phyloP scores from a whole-genome alignment of 2,797 vertebrate species.

The Trachops cirrhosus region DNA sequence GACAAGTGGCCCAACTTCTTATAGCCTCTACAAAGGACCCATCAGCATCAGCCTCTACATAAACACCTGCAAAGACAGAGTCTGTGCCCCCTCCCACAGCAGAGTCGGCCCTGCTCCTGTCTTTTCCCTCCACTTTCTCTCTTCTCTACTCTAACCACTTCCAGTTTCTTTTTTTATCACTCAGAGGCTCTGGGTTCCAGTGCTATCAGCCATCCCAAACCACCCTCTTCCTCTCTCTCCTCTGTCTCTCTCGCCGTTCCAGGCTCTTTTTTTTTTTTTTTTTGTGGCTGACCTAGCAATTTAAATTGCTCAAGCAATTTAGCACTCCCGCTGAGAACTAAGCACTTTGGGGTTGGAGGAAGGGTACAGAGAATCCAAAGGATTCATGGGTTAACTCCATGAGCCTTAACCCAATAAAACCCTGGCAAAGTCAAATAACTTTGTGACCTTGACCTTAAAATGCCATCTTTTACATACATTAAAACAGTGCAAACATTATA shows the following conservation, averaged over 20 bases:
- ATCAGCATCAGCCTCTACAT: neutral
- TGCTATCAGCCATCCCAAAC: neutral
- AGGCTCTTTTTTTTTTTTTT: neutral
- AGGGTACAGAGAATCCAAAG: neutral
- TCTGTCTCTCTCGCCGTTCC: neutral
- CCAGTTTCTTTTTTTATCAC: neutral
- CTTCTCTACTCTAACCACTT: neutral
- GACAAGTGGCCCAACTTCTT: neutral
- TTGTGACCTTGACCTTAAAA: constrained; percentile 1
- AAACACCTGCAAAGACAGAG: neutral
- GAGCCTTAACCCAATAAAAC: neutral
- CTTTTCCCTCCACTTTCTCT: neutral
- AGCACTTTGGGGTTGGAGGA: neutral
- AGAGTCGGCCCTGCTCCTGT: neutral
- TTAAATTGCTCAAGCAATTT: neutral
- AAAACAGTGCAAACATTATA: neutral
- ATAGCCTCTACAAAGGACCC: neutral
- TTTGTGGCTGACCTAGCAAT: neutral
- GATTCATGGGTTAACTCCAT: neutral
- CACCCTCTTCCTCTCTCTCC: neutral
- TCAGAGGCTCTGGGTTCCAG: neutral
- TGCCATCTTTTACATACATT: neutral
- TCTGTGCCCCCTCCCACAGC: neutral
- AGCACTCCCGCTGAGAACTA: neutral
- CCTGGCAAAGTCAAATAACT: neutral